phyloP scores from a whole-genome alignment of 2,113 vertebrate genomes.

The Numenius arquata region DNA sequence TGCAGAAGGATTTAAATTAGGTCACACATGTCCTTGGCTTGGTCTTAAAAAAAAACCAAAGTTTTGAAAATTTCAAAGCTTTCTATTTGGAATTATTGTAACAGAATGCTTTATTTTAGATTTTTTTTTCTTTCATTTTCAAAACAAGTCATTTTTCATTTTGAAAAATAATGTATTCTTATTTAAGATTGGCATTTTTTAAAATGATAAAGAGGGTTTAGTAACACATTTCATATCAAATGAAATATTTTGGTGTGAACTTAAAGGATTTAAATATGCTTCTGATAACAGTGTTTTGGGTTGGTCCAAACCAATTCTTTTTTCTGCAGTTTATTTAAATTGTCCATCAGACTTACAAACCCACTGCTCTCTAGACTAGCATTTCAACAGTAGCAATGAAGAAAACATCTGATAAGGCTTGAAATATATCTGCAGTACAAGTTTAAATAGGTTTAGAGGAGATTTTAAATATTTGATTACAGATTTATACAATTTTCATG shows the following conservation, averaged over 20 bases:
- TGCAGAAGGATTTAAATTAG: neutral
- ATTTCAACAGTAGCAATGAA: neutral
- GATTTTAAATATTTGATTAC: neutral
- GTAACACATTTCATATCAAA: neutral
- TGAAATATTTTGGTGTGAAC: neutral
- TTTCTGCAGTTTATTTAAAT: neutral
- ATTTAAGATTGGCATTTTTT: neutral
- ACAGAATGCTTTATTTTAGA: neutral
- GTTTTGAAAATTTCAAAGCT: neutral
- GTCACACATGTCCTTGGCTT: neutral
- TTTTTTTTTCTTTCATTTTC: neutral
- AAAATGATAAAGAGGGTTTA: accelerated
- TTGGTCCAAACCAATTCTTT: neutral
- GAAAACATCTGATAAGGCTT: neutral
- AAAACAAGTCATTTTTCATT: neutral
- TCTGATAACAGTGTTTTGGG: neutral
- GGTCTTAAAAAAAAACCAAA: neutral
- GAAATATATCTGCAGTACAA: neutral
- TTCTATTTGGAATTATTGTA: neutral
- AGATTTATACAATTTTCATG: neutral
- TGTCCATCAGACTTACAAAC: neutral
- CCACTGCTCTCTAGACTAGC: neutral
- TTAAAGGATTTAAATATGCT: neutral
- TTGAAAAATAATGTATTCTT: neutral
- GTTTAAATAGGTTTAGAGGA: neutral